A percentile compares a stretch with the other conserved stretches of the same genome.
Conservation (phyloP, 2,113 vertebrate genomes). For the Rhinolophus sinicus region DNA sequence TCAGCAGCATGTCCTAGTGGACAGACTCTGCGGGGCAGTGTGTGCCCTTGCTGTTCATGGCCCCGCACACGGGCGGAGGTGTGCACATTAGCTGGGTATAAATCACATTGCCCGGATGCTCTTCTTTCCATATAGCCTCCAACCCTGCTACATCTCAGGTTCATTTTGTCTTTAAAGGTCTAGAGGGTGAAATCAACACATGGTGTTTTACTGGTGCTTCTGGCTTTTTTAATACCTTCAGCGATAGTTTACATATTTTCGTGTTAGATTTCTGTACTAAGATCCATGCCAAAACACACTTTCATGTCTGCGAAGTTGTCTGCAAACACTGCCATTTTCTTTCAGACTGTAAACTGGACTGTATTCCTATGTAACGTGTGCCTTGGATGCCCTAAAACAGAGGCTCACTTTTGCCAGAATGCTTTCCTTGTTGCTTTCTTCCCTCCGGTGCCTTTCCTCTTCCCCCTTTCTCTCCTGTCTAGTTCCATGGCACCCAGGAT, state of each 20-base stretch:
- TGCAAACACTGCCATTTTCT: background rate
- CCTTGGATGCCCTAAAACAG: background rate
- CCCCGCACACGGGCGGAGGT: too few species aligned
- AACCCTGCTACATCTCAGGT: background rate
- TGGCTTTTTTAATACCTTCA: background rate
- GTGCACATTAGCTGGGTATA: background rate
- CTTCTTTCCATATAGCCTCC: background rate
- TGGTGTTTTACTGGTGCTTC: background rate
- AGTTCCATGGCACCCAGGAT: background rate
- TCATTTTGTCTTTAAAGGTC: background rate
- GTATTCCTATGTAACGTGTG: background rate
- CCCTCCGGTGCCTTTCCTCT: background rate
- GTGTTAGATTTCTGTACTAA: background rate
- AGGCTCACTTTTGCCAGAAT: background rate
- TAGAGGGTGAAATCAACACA: rapidly evolving
- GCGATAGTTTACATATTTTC: background rate
- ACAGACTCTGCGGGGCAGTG: background rate
- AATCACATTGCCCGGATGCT: background rate
- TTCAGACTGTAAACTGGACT: background rate
- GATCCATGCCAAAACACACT: background rate
- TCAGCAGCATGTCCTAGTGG: background rate
- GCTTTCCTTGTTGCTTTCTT: background rate
- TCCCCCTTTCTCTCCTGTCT: background rate
- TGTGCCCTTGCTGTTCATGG: rapidly evolving
- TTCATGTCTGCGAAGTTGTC: background rate